Evolutionary conservation across 2,888 invertebrate species (phyloP).

Genomic region (Nymphalis polychloros): DNA sequence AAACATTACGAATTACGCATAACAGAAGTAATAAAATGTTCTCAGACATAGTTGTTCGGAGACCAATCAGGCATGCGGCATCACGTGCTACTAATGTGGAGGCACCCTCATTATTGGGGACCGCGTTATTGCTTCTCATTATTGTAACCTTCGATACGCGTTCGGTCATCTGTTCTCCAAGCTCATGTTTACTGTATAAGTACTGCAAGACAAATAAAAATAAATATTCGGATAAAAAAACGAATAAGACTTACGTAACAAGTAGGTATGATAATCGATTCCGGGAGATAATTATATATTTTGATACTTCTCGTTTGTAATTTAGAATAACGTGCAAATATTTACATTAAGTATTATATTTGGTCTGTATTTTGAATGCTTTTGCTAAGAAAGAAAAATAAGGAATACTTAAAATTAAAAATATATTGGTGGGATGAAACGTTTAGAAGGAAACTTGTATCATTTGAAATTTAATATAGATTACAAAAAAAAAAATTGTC

Average conservation of each 20-base stretch:
- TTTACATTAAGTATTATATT: too few relatives aligned
- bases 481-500: too few relatives aligned
- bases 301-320: too few relatives aligned
- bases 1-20: conserved; percentile 35
- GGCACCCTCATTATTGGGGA: conserved; percentile 44
- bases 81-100: conserved; percentile 67
- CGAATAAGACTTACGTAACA: background rate
- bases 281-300: too few relatives aligned
- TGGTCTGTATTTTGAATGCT: too few relatives aligned
- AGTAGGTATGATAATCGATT: too few relatives aligned
- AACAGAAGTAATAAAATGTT: conserved; percentile 50
- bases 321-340: too few relatives aligned
- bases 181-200: conserved; percentile 6
- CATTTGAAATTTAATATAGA: too few relatives aligned
- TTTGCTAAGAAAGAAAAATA: too few relatives aligned
- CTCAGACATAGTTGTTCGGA: conserved; percentile 48
- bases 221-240: background rate
- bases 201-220: background rate
- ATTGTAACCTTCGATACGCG: conserved; percentile 35
- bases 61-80: conserved; percentile 62
- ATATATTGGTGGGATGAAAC: too few relatives aligned
- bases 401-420: too few relatives aligned
- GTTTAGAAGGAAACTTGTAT: too few relatives aligned
- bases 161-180: conserved; percentile 14
- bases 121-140: conserved; percentile 49